Conservation (phyloP, 2,113 vertebrate species). For the Typhlomys cinereus region DNA sequence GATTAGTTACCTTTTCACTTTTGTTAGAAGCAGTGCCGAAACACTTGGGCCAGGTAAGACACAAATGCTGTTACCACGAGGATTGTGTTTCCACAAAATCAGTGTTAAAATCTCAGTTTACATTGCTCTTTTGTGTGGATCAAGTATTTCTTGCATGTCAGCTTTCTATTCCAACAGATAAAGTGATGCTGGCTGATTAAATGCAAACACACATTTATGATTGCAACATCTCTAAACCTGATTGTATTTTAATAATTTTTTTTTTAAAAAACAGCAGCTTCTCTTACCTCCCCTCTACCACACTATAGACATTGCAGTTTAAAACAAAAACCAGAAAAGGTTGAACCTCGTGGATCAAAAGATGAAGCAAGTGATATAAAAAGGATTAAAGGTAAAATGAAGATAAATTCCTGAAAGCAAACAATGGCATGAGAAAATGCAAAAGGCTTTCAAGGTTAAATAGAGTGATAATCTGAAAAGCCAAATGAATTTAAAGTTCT, state of each 20-base stretch:
- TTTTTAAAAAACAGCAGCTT: conserved; percentile 47
- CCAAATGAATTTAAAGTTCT: conserved; percentile 74
- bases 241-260: conserved; percentile 22
- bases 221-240: conserved; percentile 39
- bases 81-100: conserved; percentile 5
- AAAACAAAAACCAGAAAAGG: conserved; percentile 36
- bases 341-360: conserved; percentile 73
- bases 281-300: background rate
- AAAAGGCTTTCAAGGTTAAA: conserved; percentile 78
- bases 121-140: conserved; percentile 24
- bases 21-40: conserved; percentile 55
- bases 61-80: conserved; percentile 55
- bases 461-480: conserved; percentile 70
- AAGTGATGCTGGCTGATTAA: conserved; percentile 58
- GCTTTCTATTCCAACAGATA: conserved; percentile 55
- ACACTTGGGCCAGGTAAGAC: conserved; percentile 36
- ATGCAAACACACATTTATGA: background rate
- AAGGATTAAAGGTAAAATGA: conserved; percentile 75
- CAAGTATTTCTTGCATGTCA: conserved; percentile 30
- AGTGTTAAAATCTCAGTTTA: background rate
- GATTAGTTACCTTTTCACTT: conserved; percentile 37
- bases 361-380: conserved; percentile 70
- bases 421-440: conserved; percentile 75
- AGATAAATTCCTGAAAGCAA: conserved; percentile 80
- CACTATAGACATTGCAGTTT: conserved; percentile 44